Conservation (phyloP, 2,888 invertebrate genomes). For the Frankliniella intonsa region DNA sequence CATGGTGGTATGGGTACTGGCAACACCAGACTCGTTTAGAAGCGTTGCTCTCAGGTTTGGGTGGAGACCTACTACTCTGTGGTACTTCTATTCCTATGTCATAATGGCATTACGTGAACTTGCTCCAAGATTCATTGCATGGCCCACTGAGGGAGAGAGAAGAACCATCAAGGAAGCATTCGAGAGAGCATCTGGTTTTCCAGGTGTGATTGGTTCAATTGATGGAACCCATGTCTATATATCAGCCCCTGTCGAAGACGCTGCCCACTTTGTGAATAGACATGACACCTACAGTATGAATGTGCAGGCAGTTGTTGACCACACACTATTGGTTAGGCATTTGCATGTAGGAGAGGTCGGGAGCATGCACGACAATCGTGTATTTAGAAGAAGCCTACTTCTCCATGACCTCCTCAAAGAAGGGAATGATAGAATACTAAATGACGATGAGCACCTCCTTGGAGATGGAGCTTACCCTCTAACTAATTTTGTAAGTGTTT, state of each 20-base stretch:
- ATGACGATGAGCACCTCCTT: background rate
- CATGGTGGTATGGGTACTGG: background rate
- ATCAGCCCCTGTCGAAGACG: background rate
- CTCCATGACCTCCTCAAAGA: background rate
- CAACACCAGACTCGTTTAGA: conserved; percentile 5
- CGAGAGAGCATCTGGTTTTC: background rate
- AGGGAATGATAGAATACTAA: background rate
- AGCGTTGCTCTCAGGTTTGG: background rate
- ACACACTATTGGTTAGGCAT: background rate
- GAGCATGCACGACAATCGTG: background rate
- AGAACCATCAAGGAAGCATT: background rate
- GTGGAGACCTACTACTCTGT: background rate
- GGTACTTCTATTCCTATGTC: background rate
- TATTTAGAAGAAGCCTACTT: background rate
- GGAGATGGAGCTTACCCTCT: background rate
- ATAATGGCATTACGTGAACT: background rate
- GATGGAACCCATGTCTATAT: background rate
- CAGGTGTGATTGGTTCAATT: background rate
- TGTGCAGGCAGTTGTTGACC: conserved; percentile 1
- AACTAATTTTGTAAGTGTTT: background rate
- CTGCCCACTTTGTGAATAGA: background rate
- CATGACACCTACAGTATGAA: background rate
- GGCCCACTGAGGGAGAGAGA: background rate
- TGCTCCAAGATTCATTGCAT: background rate
- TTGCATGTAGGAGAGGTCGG: background rate